Evolutionary conservation across 2,888 invertebrate genomes (phyloP), one percentile per base, ranked within the genome.

Genomic region (Megamerina dolium): DNA sequence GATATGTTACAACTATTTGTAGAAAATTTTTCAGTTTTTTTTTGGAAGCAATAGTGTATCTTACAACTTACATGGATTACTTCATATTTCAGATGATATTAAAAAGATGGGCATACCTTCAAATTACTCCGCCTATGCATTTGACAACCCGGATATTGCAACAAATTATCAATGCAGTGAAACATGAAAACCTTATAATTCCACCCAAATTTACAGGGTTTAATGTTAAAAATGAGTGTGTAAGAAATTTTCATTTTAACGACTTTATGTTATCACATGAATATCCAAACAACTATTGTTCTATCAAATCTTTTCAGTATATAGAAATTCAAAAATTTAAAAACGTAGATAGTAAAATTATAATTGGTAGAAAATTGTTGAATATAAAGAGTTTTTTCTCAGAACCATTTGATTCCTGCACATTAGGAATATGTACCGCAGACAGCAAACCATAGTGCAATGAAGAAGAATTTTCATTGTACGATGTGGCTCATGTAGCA

Each of bases 11-110:
- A 23, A 3, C 10, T 27, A 26, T 52, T 49, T 49, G 48, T 50
- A 5, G 9, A 41, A 27, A 37, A 45, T 23, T 48, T 46, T 34
- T 41, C 45, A 20, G 17, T n/a, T 41, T 45, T 31, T 48, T 32
- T 53, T 46, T 43, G 49, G 34, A 8, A 30, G 45, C 5, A 46
- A 48, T 18, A 44, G 44, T 29, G 41, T 49, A n/a, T n/a, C n/a
- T n/a, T n/a, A n/a, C n/a, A n/a, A n/a, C n/a, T n/a, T 16, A 38
- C 46, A 48, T 37, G 41, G 38, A 26, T 33, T 51, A n/a, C 19
- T 51, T 8, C 51, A 51, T 48, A 3, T 43, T 20, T n/a, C 35
- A 5, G 44, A 46, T 8, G 39, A 30, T 33, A 21, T 44, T 10
- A 37, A 32, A 20, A n/a, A n/a, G n/a, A n/a, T n/a, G n/a, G n/a